Conservation (phyloP, 2,797 vertebrate species). For the Karalla daura region DNA sequence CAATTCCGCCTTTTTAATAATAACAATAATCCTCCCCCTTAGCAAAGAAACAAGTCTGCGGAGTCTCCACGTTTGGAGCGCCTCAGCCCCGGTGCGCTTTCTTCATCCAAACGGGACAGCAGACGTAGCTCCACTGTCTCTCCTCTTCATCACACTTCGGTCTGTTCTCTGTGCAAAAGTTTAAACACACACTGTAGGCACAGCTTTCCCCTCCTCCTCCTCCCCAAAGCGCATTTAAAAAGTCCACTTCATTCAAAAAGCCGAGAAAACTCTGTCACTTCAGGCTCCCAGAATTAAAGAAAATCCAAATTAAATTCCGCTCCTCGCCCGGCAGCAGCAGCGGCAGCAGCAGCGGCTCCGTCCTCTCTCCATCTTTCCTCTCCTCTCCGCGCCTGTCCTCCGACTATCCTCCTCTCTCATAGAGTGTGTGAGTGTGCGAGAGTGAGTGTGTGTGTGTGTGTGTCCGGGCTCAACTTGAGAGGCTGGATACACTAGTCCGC, state of each 20-base stretch:
- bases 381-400: constrained; percentile 21
- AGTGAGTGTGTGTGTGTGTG: constrained; percentile 37
- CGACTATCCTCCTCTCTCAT: constrained; percentile 48
- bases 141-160: constrained; percentile 38
- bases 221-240: constrained; percentile 20
- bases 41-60: constrained; percentile 35
- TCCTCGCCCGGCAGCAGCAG: too few relatives aligned
- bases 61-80: constrained; percentile 33
- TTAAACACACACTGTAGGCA: constrained; percentile 50
- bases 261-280: constrained; percentile 43
- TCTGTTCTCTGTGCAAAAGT: constrained; percentile 59
- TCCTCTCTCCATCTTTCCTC: constrained; percentile 26
- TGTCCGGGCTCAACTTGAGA: constrained; percentile 72
- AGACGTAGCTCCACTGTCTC: constrained; percentile 12
- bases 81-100: constrained; percentile 53
- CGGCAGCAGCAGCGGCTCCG: constrained; percentile 49
- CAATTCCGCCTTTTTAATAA: constrained; percentile 42
- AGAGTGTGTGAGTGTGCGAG: too few relatives aligned
- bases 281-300: constrained; percentile 13
- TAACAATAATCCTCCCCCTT: constrained; percentile 18
- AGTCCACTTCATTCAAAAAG: constrained; percentile 48
- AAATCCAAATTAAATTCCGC: constrained; percentile 58
- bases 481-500: constrained; percentile 60
- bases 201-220: too few relatives aligned
- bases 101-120: constrained; percentile 62